Percentiles rank a stretch among this genome's conserved stretches.
These are phyloP conservation scores for Phenacoccus solenopsis DNA, from an alignment of 1,140 invertebrate genomes.

Conservation along the genomic window DNA sequence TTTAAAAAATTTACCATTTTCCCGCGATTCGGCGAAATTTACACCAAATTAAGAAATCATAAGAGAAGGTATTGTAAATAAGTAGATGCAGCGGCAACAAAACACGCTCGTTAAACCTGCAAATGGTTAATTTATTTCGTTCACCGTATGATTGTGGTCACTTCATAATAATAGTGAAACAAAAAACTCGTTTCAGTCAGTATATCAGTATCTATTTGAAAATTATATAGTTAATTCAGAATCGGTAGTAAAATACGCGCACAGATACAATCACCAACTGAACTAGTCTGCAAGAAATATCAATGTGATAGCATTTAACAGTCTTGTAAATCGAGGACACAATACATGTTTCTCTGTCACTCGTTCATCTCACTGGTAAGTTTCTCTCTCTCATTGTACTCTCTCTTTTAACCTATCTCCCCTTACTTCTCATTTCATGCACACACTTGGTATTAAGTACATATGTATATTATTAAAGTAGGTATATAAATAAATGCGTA, in stretches of 20 bases:
- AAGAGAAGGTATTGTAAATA: background rate
- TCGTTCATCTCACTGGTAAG: background rate
- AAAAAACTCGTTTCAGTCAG: conserved; percentile 7
- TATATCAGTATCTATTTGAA: too few species aligned
- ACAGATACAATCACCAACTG: conserved; percentile 16
- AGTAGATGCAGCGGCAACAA: background rate
- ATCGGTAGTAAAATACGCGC: background rate
- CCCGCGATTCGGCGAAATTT: background rate
- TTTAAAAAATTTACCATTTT: background rate
- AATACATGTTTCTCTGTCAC: background rate
- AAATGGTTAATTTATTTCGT: background rate
- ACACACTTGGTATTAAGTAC: background rate
- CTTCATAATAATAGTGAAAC: conserved; percentile 6
- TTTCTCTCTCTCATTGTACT: background rate
- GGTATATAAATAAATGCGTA: background rate
- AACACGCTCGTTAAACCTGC: background rate
- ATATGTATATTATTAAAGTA: too few species aligned
- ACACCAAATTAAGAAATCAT: conserved; percentile 2
- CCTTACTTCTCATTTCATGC: background rate
- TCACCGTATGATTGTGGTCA: background rate
- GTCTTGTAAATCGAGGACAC: conserved; percentile 15
- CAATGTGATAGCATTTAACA: conserved; percentile 15
- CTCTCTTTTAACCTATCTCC: conserved; percentile 1
- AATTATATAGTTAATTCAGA: background rate
- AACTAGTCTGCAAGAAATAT: conserved; percentile 13